phyloP scores from a whole-genome alignment of 2,797 vertebrate species.

The Oreochromis grahami region DNA sequence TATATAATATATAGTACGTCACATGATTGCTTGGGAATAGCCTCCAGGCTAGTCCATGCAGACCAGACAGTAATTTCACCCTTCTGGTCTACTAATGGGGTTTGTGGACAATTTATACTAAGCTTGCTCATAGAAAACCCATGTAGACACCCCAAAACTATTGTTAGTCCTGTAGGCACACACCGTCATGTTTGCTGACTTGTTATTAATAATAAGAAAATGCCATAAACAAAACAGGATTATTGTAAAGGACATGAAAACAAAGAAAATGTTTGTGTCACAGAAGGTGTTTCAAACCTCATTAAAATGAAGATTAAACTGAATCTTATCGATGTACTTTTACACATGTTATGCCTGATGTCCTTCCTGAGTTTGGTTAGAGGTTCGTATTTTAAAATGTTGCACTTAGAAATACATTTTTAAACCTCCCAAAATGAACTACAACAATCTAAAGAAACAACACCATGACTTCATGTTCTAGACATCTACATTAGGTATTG shows the following conservation, averaged over 20 bases:
- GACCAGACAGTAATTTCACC: not conserved
- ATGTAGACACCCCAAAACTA: not conserved
- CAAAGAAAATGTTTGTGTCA: not conserved
- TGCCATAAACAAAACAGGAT: rapidly evolving
- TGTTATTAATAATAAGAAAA: not conserved
- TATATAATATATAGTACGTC: not conserved
- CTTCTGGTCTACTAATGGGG: not conserved
- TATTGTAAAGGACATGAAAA: not conserved
- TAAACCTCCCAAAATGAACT: not conserved
- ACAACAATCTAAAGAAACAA: not conserved
- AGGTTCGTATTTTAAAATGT: not conserved
- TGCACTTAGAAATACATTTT: not conserved
- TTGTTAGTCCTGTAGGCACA: not conserved
- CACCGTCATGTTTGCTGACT: not conserved
- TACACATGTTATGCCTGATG: not conserved
- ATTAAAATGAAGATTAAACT: not conserved
- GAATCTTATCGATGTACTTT: not conserved
- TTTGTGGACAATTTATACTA: not conserved
- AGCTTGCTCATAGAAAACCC: rapidly evolving
- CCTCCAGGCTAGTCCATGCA: not conserved
- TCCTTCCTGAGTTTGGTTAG: not conserved
- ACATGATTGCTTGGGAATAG: not conserved
- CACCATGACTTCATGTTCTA: not conserved
- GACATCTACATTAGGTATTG: not conserved
- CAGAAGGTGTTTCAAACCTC: not conserved